Conservation (phyloP, 1,140 invertebrate genomes). For the Harpegnathos saltator region DNA sequence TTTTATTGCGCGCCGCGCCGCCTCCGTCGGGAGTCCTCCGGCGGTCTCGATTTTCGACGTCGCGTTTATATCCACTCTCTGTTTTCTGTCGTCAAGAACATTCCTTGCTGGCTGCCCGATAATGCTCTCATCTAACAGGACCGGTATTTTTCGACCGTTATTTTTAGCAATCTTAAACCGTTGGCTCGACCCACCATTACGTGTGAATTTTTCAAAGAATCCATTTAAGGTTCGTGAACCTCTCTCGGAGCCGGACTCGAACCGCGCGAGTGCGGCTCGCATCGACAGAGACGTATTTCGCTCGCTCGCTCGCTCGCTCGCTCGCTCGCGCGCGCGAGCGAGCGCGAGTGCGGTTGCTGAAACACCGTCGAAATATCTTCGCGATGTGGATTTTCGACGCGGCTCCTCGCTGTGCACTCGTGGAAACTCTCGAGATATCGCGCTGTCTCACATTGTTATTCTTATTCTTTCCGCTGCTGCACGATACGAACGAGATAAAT, state of each 20-base stretch:
- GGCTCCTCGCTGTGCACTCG: not conserved
- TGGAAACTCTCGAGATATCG: not conserved
- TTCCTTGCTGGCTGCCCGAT: not conserved
- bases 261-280: not conserved
- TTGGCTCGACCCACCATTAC: not conserved
- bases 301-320: no score
- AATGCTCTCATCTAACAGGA: conserved; percentile 35
- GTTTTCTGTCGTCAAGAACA: conserved; percentile 47
- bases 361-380: not conserved
- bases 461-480: conserved; percentile 7
- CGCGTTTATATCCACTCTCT: conserved; percentile 43
- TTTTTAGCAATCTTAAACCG: conserved; percentile 39
- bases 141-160: conserved; percentile 34
- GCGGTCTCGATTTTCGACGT: conserved; percentile 21
- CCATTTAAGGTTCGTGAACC: conserved; percentile 38
- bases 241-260: conserved; percentile 9
- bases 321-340: no score
- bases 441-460: not conserved
- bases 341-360: not conserved
- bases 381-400: no score
- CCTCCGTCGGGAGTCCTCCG: conserved; percentile 57
- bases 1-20: conserved; percentile 19
- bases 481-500: not conserved
- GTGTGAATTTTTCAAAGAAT: conserved; percentile 48
- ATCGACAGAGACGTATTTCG: conserved; percentile 3